A percentile compares a stretch with the other conserved stretches of the same genome.
phyloP scores from a whole-genome alignment of 2,797 vertebrate species.

The Galagoides demidoff region DNA sequence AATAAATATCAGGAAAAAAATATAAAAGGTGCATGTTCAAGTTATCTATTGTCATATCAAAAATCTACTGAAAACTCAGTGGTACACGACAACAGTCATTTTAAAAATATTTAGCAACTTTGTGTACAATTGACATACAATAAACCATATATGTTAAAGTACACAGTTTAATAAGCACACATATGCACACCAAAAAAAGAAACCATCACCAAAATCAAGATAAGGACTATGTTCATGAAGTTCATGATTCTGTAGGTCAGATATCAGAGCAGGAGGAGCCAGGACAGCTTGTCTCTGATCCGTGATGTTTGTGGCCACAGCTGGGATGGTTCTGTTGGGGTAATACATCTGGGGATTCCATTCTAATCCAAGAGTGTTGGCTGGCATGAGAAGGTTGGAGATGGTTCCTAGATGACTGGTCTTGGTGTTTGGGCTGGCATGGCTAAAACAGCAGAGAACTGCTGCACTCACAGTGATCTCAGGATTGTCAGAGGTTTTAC shows the following conservation, averaged over 20 bases:
- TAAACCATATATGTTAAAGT: neutral
- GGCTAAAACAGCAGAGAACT: neutral
- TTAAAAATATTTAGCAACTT: neutral
- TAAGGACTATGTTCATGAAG: neutral
- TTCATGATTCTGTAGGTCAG: neutral
- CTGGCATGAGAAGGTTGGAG: neutral
- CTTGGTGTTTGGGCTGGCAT: neutral
- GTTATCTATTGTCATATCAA: neutral
- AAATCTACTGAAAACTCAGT: slow-evolving; percentile 9
- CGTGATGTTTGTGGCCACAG: neutral
- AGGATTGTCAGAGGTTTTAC: neutral
- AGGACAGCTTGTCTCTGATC: neutral
- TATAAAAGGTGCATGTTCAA: neutral
- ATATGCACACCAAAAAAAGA: neutral
- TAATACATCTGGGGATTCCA: neutral
- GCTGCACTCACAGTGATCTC: neutral
- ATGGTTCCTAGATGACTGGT: neutral
- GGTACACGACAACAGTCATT: neutral
- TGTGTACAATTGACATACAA: neutral
- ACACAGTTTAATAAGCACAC: neutral
- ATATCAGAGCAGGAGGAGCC: neutral
- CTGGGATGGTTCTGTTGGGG: neutral
- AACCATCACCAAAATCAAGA: neutral
- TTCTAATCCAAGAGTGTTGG: neutral
- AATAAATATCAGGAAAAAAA: neutral